Percentiles rank a stretch among this genome's conserved stretches.
These are phyloP conservation scores for Rousettus leschenaultii DNA, from an alignment of 2,113 vertebrate species.

Conservation along the genomic window DNA sequence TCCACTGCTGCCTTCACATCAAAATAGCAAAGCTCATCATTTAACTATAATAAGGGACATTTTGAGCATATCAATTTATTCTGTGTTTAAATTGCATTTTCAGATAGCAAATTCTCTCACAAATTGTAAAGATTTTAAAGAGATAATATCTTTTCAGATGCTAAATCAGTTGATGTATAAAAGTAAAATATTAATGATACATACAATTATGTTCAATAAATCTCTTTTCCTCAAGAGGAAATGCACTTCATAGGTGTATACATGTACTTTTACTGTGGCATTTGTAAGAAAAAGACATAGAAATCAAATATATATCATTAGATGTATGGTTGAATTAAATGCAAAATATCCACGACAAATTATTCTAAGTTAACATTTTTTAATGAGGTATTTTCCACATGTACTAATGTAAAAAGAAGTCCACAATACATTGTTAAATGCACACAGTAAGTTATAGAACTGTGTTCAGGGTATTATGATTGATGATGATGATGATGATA, in stretches of 20 bases:
- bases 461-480: background rate
- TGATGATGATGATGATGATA: too few relatives aligned
- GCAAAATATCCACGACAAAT: background rate
- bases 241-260: background rate
- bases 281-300: background rate
- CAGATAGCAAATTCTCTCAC: background rate
- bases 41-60: slow-evolving; percentile 6
- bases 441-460: background rate
- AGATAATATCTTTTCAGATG: slow-evolving; percentile 1
- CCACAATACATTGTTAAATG: background rate
- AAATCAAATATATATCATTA: background rate
- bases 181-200: background rate
- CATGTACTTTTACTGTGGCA: background rate
- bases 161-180: slow-evolving; percentile 8
- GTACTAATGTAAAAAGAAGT: background rate
- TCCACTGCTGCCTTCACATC: background rate
- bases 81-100: slow-evolving; percentile 32
- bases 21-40: slow-evolving; percentile 27
- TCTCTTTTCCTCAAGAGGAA: background rate
- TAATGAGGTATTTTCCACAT: background rate
- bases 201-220: background rate
- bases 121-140: slow-evolving; percentile 34
- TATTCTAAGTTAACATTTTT: background rate
- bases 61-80: slow-evolving; percentile 11
- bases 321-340: background rate